Evolutionary conservation across 2,888 invertebrate species (phyloP).

Genomic region (Acrobasis suavella): DNA sequence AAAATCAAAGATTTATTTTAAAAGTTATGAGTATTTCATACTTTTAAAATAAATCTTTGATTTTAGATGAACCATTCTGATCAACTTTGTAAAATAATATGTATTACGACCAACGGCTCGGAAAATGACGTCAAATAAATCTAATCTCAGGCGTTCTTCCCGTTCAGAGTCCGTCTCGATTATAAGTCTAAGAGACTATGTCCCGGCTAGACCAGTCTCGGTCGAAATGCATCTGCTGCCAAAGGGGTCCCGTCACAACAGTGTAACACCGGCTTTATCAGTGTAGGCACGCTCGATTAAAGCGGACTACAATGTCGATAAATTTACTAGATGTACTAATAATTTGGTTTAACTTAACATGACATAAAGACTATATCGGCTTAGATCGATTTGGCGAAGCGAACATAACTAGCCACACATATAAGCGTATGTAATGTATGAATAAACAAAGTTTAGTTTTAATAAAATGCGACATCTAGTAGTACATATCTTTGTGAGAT

Average conservation of each 20-base stretch:
- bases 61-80: too few relatives aligned
- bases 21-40: too few relatives aligned
- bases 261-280: constrained; percentile 27
- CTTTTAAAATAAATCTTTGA: too few relatives aligned
- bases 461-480: neutral
- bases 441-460: too few relatives aligned
- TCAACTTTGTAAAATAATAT: too few relatives aligned
- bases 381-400: too few relatives aligned
- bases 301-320: neutral
- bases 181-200: neutral
- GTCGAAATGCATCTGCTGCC: constrained; percentile 2
- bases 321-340: neutral
- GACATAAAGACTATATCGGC: too few relatives aligned
- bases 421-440: too few relatives aligned
- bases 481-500: neutral
- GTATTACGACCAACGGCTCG: too few relatives aligned
- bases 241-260: constrained; percentile 31
- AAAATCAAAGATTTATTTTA: too few relatives aligned
- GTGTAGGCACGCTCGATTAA: constrained; percentile 3
- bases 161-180: neutral
- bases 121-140: neutral
- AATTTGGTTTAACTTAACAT: neutral
- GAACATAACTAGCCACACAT: too few relatives aligned
- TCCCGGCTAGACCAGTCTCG: neutral
- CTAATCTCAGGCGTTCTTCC: neutral